Evolutionary conservation across 1,140 invertebrate species (phyloP).

Genomic region (Delia radicum): DNA sequence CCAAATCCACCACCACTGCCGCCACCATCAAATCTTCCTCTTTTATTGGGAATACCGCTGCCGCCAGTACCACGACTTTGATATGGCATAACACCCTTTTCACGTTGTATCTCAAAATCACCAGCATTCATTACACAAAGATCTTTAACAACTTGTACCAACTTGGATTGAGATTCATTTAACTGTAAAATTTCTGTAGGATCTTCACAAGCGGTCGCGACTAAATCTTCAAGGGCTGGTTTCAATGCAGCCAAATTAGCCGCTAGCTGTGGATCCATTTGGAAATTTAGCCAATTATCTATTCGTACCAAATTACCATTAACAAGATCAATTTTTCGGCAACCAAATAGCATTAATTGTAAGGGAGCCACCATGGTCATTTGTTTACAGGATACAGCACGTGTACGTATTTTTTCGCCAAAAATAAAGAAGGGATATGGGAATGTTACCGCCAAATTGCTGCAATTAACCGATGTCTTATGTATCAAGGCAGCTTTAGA

Average conservation of each 20-base stretch:
- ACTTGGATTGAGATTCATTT: constrained; percentile 60
- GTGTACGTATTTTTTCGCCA: constrained; percentile 95
- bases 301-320: constrained; percentile 72
- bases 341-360: constrained; percentile 89
- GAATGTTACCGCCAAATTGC: constrained; percentile 79
- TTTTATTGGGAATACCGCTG: constrained; percentile 48
- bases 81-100: constrained; percentile 50
- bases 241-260: constrained; percentile 81
- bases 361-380: constrained; percentile 95
- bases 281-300: constrained; percentile 91
- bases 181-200: constrained; percentile 70
- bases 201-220: constrained; percentile 74
- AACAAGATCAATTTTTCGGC: constrained; percentile 78
- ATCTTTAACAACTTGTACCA: constrained; percentile 65
- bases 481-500: constrained; percentile 91
- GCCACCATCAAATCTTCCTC: constrained; percentile 35
- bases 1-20: constrained; percentile 15
- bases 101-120: constrained; percentile 66
- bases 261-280: constrained; percentile 77
- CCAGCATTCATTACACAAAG: constrained; percentile 74
- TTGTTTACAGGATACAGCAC: constrained; percentile 96
- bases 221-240: constrained; percentile 82
- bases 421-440: constrained; percentile 96
- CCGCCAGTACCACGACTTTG: constrained; percentile 57
- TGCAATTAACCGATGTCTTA: constrained; percentile 96